Evolutionary conservation across 2,797 vertebrate species (phyloP).

Genomic region (Carduelis carduelis): DNA sequence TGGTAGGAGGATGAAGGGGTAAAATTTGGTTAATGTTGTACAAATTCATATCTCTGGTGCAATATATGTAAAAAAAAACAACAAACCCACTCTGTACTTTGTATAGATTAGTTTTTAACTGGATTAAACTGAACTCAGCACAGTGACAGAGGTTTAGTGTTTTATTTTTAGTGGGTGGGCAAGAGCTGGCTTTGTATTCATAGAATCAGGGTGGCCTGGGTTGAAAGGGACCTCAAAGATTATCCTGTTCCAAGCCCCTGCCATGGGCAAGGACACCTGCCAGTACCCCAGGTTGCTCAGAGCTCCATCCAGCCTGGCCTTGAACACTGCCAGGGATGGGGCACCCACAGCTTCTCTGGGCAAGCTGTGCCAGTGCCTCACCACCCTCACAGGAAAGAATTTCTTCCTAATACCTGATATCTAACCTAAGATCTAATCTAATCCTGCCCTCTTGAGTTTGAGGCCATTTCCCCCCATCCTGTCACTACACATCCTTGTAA

Average conservation of each 20-base stretch:
- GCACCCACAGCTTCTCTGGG: rapidly evolving
- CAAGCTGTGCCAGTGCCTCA: not conserved
- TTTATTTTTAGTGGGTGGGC: not conserved
- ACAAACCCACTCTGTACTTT: conserved; percentile 20
- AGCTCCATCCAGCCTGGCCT: not conserved
- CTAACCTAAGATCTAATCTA: not conserved
- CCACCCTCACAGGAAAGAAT: not conserved
- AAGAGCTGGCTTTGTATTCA: not conserved
- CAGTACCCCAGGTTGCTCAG: not conserved
- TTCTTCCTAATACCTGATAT: not conserved
- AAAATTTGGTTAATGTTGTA: conserved; percentile 27
- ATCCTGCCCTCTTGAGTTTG: not conserved
- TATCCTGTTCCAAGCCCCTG: rapidly evolving
- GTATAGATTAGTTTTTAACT: conserved; percentile 65
- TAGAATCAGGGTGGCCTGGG: not conserved
- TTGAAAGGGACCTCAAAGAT: not conserved
- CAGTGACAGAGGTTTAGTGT: not conserved
- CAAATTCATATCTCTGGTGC: conserved; percentile 47
- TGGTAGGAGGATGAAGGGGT: not conserved
- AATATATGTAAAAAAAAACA: conserved; percentile 38
- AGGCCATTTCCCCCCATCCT: not conserved
- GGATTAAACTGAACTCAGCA: conserved; percentile 64
- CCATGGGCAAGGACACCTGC: not conserved
- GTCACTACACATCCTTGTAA: not conserved
- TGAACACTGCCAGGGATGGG: not conserved